Evolutionary conservation across 2,888 invertebrate genomes (phyloP).

Genomic region (Ischnura elegans): DNA sequence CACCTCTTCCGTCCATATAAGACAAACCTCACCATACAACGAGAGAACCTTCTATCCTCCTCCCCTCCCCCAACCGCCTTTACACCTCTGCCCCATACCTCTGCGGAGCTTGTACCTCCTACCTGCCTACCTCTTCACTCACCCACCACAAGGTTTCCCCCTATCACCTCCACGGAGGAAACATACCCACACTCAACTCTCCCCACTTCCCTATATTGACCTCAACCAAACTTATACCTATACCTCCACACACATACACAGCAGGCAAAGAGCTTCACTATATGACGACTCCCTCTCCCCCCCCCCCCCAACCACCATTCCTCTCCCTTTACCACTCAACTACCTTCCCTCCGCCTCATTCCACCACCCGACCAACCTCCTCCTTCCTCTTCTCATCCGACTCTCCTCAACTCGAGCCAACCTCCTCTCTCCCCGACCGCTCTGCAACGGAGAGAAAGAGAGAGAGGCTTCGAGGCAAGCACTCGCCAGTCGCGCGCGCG

Average conservation of each 20-base stretch:
- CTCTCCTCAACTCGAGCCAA: conserved; percentile 25
- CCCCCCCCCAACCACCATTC: too few species aligned
- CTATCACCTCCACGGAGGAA: conserved; percentile 63
- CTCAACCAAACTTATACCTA: conserved; percentile 3
- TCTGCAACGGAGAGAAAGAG: conserved; percentile 28
- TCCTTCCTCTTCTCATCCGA: conserved; percentile 27
- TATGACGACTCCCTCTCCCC: conserved; percentile 21
- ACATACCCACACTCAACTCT: neutral
- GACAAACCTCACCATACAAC: conserved; percentile 56
- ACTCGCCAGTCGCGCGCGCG: conserved; percentile 61
- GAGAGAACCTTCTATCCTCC: conserved; percentile 34
- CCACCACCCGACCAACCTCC: neutral
- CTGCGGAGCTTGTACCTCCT: too few species aligned
- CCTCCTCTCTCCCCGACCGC: conserved; percentile 32
- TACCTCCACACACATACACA: neutral
- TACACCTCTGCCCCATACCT: too few species aligned
- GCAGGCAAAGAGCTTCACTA: conserved; percentile 30
- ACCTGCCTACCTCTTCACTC: neutral
- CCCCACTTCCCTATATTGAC: conserved; percentile 13
- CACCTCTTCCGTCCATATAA: conserved; percentile 57
- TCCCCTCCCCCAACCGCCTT: too few species aligned
- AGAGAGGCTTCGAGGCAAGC: conserved; percentile 57
- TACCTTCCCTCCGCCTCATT: conserved; percentile 18
- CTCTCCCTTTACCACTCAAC: neutral
- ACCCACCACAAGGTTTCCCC: conserved; percentile 15